Evolutionary conservation across 23 tunicate species (phyloP), one percentile per base, ranked within the genome.

Genomic region (Styela plicata): DNA sequence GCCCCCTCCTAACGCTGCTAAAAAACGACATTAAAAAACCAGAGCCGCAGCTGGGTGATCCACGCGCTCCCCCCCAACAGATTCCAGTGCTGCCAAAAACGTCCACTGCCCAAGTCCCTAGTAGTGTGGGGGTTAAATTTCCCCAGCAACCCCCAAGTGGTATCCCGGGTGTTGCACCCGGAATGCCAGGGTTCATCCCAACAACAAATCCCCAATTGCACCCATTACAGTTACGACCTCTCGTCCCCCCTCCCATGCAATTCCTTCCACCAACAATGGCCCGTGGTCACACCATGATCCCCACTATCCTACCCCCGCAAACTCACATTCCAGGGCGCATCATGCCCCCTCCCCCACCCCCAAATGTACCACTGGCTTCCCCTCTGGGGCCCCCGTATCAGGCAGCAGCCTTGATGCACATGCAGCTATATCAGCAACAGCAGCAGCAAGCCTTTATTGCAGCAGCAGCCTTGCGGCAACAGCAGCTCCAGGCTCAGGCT

Each of bases 401-500:
- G 18, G 86, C 90, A 31, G 90, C 90, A 63, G 61, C 84, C n/a
- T 21, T 90, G 23, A 22, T 89, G 79, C 94, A 89, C 34, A 84
- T 89, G 88, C 94, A 89, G 70, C 79, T 82, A 26, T 86, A 88
- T 13, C 93, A 88, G 63, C 81, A 76, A 27, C 80, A 75, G 53
- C 81, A 76, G 81, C 81, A 77, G 63, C 35, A 69, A 52, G 76
- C 74, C 26, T 64, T 33, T 17, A 68, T 80, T 21, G 25, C 64
- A n/a, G 89, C 89, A 0, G 88, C 83, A 17, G 79, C 78, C n/a
- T 7, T 76, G 18, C 81, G 36, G 37, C 94, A 89, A 53, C 93
- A 86, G 29, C 88, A 88, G 29, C 32, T 77, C 3, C 92, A 88
- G 61, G 79, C 87, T 52, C 91, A 87, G 35, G 84, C 80, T 1